Conservation (phyloP, 2,888 invertebrate genomes). For the Sylvicola fuscatus region DNA sequence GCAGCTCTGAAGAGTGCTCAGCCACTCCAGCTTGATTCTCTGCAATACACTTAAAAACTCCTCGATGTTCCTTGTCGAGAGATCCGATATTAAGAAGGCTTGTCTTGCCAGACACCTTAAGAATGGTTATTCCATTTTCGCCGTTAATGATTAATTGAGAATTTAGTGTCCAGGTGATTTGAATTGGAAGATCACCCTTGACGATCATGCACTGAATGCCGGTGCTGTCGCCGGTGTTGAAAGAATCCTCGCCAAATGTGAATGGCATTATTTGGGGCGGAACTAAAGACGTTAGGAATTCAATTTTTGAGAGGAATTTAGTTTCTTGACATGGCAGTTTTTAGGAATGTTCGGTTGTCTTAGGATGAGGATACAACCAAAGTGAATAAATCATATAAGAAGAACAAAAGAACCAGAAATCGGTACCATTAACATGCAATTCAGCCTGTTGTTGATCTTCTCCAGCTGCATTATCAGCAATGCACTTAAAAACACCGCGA, state of each 20-base stretch:
- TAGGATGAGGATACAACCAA: neutral
- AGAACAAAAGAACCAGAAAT: neutral
- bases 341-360: neutral
- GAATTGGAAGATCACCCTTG: conserved; percentile 54
- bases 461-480: conserved; percentile 41
- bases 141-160: conserved; percentile 16
- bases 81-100: conserved; percentile 32
- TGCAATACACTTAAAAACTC: conserved; percentile 36
- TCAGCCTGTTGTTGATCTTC: conserved; percentile 26
- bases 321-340: too few species aligned
- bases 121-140: conserved; percentile 21
- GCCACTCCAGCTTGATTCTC: conserved; percentile 30
- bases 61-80: conserved; percentile 31
- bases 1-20: conserved; percentile 27
- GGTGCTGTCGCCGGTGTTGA: conserved; percentile 48
- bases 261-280: conserved; percentile 50
- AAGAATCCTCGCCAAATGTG: conserved; percentile 46
- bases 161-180: conserved; percentile 52
- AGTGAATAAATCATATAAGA: neutral
- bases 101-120: conserved; percentile 26
- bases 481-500: conserved; percentile 54
- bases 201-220: conserved; percentile 47
- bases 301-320: too few species aligned
- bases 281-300: conserved; percentile 22
- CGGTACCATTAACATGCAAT: conserved; percentile 31